A percentile compares a stretch with the other conserved stretches of the same genome.
Conservation (phyloP, 2,888 invertebrate genomes). For the Podabrus alpinus region DNA sequence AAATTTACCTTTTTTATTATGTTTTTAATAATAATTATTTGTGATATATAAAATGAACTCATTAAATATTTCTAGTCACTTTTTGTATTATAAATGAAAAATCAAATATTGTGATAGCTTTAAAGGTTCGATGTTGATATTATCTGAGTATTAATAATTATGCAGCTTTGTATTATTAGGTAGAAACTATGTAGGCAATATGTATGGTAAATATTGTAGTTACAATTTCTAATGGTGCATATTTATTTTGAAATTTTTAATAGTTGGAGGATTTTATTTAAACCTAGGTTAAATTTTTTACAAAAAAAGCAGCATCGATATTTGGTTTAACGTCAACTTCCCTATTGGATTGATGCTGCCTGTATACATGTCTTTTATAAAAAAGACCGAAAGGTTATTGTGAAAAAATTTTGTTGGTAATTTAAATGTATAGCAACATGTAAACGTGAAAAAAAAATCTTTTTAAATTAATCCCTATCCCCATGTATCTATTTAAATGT, state of each 20-base stretch:
- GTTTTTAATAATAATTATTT: conserved; percentile 3
- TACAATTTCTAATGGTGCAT: background rate
- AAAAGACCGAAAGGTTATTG: background rate
- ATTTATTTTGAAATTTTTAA: background rate
- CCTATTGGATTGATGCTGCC: background rate
- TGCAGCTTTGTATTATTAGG: conserved; percentile 1
- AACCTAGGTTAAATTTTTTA: background rate
- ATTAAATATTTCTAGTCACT: conserved; percentile 20
- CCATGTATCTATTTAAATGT: background rate
- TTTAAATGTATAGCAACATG: background rate
- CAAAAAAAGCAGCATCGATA: background rate
- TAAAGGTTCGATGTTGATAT: conserved; percentile 14
- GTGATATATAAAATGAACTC: background rate
- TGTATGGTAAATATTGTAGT: background rate
- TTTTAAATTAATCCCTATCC: background rate
- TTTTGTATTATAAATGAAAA: conserved; percentile 12
- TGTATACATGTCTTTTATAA: background rate
- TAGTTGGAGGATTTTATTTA: background rate
- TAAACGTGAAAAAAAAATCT: background rate
- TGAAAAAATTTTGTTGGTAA: background rate
- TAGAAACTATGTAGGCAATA: background rate
- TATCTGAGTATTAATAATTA: background rate
- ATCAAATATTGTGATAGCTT: conserved; percentile 26
- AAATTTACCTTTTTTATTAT: background rate
- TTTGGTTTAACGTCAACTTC: background rate